Evolutionary conservation across 2,888 invertebrate species (phyloP), one percentile per base, ranked within the genome.

Genomic region (Acanthopleura granulata): DNA sequence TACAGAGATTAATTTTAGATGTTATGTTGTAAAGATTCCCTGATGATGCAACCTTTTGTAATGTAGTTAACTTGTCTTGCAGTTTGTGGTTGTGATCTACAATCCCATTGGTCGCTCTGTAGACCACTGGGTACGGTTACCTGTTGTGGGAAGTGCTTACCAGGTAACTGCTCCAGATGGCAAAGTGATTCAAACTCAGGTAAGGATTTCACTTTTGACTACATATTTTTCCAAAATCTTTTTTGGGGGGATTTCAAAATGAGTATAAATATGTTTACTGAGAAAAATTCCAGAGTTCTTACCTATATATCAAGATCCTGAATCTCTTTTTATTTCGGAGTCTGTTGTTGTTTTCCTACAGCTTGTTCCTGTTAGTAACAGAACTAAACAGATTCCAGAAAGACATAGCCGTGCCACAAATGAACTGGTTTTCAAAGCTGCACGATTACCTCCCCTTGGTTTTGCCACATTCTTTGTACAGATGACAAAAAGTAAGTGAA

Each of bases 71-170:
- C 72, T 76, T 62, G 40, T 40, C 4, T 80, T 83, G 14, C 82
- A 92, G 75, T 94, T 96, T 86, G 92, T 94, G 3, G 93, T 96
- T 0, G 94, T 95, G 0, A 86, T 96, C 0, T 97, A 96, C 89
- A 97, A 97, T 90, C 96, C 97, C 0, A 85, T 96, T 49, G 94
- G 94, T 3, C 93, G 92, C 50, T 90, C 91, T 80, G 91, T 93
- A 0, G 91, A 79, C 6, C 80, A 86, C 76, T 92, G 92, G 87
- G 93, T 90, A 0, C 89, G 92, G 1, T 78, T 94, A 0, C 94
- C 93, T 0, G 91, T 93, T 16, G 72, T 83, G 25, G 83, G 81
- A 12, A 79, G 77, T 30, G 75, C 89, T 0, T 96, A 94, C 84
- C 88, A 88, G 9, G 94, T 96, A 0, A 91, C 89, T 9, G 94